A percentile compares a stretch with the other conserved stretches of the same genome.
Evolutionary conservation across 1,140 invertebrate species (phyloP).

Genomic region (Eriosoma lanigerum): DNA sequence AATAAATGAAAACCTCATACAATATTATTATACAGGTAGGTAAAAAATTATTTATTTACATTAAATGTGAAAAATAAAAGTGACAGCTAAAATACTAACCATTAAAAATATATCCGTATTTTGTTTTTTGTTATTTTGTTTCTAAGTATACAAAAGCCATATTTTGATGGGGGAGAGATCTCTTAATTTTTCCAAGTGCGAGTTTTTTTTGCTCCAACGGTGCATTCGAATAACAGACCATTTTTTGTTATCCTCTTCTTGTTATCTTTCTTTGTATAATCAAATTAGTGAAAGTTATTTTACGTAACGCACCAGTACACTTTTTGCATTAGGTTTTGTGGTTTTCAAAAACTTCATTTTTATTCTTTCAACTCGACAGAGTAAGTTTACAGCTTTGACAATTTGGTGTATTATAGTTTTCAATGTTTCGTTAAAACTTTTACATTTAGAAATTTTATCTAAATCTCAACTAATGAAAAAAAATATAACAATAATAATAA

Average conservation of each 20-base stretch:
- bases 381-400: conserved; percentile 35
- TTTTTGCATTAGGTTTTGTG: conserved; percentile 25
- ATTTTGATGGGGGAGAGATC: conserved; percentile 13
- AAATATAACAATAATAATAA: background rate
- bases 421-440: conserved; percentile 39
- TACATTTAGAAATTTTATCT: conserved; percentile 22
- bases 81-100: no score
- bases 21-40: no score
- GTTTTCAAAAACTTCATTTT: conserved; percentile 35
- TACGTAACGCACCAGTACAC: conserved; percentile 40
- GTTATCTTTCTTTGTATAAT: conserved; percentile 36
- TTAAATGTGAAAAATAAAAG: no score
- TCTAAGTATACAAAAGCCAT: background rate
- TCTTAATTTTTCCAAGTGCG: conserved; percentile 6
- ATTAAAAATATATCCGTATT: conserved; percentile 7
- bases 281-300: conserved; percentile 42
- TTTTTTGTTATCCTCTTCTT: background rate
- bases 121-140: no score
- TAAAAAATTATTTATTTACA: no score
- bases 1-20: no score
- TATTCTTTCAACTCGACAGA: background rate
- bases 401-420: conserved; percentile 31
- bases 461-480: background rate
- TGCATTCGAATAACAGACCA: conserved; percentile 28
- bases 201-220: background rate